Conservation (phyloP, 2,888 invertebrate species). For the Nudaria mundana region DNA sequence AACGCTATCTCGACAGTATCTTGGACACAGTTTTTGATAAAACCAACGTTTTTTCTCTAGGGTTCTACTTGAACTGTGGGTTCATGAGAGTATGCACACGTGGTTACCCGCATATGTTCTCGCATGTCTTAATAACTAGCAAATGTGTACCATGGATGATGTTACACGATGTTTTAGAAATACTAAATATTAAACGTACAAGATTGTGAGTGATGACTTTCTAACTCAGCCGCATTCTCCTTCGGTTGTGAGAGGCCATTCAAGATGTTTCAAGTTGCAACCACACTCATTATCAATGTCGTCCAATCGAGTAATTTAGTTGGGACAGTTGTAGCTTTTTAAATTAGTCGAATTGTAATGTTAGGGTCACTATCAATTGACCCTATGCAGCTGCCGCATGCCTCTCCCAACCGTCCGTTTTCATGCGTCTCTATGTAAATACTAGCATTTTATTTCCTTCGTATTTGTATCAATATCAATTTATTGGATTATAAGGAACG, state of each 20-base stretch:
- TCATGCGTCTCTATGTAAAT: slow-evolving; percentile 53
- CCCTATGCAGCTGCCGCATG: slow-evolving; percentile 71
- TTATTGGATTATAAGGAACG: no score
- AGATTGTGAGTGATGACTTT: slow-evolving; percentile 31
- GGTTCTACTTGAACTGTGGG: slow-evolving; percentile 33
- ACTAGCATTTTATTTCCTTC: slow-evolving; percentile 31
- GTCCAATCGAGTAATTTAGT: slow-evolving; percentile 11
- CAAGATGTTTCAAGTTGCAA: slow-evolving; percentile 44
- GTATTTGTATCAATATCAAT: slow-evolving; percentile 15
- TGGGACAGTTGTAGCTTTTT: slow-evolving; percentile 19
- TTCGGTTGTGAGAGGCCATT: slow-evolving; percentile 37
- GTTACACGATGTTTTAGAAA: slow-evolving; percentile 23
- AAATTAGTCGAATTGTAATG: slow-evolving; percentile 54
- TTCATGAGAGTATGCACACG: slow-evolving; percentile 55
- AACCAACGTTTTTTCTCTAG: slow-evolving; percentile 42
- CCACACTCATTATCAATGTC: slow-evolving; percentile 38
- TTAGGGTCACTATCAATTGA: slow-evolving; percentile 73
- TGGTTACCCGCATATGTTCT: slow-evolving; percentile 68
- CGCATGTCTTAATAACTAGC: slow-evolving; percentile 47
- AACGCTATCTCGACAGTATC: slow-evolving; percentile 14
- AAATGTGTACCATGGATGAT: slow-evolving; percentile 47
- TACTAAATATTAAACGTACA: slow-evolving; percentile 19
- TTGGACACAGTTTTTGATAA: slow-evolving; percentile 15
- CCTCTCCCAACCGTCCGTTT: slow-evolving; percentile 53
- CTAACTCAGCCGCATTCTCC: slow-evolving; percentile 34